A percentile compares a stretch with the other conserved stretches of the same genome.
phyloP scores from a whole-genome alignment of 2,888 invertebrate species.

The Cerceris ruficornis region DNA sequence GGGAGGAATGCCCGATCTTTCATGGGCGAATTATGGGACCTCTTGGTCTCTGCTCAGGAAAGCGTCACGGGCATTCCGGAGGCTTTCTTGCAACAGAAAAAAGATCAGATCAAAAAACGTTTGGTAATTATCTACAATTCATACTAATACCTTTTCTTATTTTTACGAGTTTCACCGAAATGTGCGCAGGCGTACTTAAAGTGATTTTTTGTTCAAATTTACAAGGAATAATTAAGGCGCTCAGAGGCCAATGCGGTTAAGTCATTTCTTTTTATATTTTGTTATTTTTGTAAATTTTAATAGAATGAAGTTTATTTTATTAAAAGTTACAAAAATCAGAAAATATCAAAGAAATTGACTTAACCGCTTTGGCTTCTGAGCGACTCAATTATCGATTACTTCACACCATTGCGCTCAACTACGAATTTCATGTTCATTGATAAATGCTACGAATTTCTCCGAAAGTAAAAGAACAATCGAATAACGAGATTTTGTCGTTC shows the following conservation, averaged over 20 bases:
- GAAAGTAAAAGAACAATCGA: constrained; percentile 50
- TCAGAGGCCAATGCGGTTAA: too few species aligned
- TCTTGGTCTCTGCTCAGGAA: constrained; percentile 97
- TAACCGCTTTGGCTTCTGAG: too few species aligned
- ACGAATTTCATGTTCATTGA: background rate
- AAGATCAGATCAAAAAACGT: constrained; percentile 96
- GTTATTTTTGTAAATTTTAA: background rate
- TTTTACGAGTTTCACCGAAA: too few species aligned
- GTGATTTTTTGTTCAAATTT: too few species aligned
- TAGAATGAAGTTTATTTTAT: background rate
- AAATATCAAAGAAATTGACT: too few species aligned
- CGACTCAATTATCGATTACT: too few species aligned
- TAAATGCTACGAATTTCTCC: constrained; percentile 37
- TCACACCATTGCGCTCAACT: too few species aligned
- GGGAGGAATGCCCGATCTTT: constrained; percentile 98
- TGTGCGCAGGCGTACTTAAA: too few species aligned
- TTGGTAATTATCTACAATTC: constrained; percentile 84
- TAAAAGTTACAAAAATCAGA: too few species aligned
- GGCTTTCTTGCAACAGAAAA: constrained; percentile 96
- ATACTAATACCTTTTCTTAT: background rate
- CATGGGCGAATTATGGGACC: constrained; percentile 98
- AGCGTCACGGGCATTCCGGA: constrained; percentile 98
- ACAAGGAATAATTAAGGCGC: too few species aligned
- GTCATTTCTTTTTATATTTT: too few species aligned
- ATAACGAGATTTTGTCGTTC: constrained; percentile 52